Percentiles rank a stretch among this genome's conserved stretches.
Conservation (phyloP, 1,140 invertebrate genomes). For the Aleiodes sp. region DNA sequence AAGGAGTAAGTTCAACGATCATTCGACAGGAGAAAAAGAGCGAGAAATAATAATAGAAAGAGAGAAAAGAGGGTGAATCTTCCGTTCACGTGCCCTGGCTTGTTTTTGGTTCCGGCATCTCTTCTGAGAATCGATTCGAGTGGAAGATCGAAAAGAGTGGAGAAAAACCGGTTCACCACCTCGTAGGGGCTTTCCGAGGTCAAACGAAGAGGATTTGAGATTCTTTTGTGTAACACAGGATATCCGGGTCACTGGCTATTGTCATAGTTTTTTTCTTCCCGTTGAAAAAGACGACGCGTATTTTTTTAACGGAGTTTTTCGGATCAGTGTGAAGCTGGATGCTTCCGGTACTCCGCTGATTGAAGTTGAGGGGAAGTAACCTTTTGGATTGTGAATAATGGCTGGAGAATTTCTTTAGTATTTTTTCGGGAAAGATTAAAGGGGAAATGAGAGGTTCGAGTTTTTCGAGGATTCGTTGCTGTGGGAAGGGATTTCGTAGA, state of each 20-base stretch:
- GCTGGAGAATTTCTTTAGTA: too few species aligned
- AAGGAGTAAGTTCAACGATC: constrained; percentile 25
- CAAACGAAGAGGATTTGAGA: neutral
- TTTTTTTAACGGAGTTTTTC: too few species aligned
- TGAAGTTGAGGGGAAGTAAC: too few species aligned
- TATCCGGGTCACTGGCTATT: constrained; percentile 11
- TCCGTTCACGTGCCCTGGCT: constrained; percentile 4
- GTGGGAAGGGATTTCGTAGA: too few species aligned
- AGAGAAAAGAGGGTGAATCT: neutral
- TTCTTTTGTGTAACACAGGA: constrained; percentile 14
- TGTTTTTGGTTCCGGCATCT: constrained; percentile 22
- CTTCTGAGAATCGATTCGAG: constrained; percentile 26
- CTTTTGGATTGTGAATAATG: too few species aligned
- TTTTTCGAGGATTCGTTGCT: too few species aligned
- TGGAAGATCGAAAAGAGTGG: constrained; percentile 22
- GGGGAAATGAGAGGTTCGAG: too few species aligned
- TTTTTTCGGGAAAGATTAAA: too few species aligned
- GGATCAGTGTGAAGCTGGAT: too few species aligned
- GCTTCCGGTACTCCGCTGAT: too few species aligned
- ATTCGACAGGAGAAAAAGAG: constrained; percentile 10
- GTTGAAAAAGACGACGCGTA: neutral
- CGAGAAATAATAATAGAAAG: neutral
- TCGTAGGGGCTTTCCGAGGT: constrained; percentile 23
- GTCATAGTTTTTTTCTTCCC: too few species aligned
- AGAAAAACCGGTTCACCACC: constrained; percentile 10